Evolutionary conservation across 1,140 invertebrate species (phyloP), one percentile per base, ranked within the genome.

Genomic region (Drosophila bocki): DNA sequence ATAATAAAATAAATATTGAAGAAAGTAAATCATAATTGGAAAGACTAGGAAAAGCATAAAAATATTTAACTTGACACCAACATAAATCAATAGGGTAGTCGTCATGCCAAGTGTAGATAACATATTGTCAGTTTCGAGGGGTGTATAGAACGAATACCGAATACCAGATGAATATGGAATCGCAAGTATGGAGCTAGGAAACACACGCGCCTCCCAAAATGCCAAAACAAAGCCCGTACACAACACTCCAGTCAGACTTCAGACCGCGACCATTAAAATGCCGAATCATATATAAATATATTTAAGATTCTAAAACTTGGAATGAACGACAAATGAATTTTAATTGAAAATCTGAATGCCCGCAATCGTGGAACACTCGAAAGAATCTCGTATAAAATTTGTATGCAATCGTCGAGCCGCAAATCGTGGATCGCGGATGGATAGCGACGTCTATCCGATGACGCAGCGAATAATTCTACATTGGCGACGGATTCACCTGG

Each of bases 291-390:
- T 78, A 62, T 57, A 81, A 53, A 81, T 63, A 58, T 78, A 71
- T 63, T 82, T 44, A 57, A 61, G 48, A 68, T 78, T 79, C 77
- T 63, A 75, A 72, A 75, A 59, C 81, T 87, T 56, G 56, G 59
- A 72, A 57, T 77, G 68, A 48, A 87, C 83, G 83, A 51, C 63
- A 62, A 82, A 64, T 87, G 83, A 85, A 88, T 88, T 75, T 90
- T 67, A 88, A 88, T 88, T 68, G 48, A 48, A 76, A 78, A 45
- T 58, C 33, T 63, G 59, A 61, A 58, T 56, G 56, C 42, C 45
- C 57, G 57, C 63, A 65, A 41, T 50, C 37, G 47, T 62, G 17
- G 45, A 62, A 45, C 56, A 61, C 69, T 77, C 64, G 62, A 79
- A 75, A 63, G 42, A 75, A 79, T 48, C 39, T 72, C 7, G 51